Conservation (phyloP, 2,888 invertebrate genomes). For the Philereme transversata region DNA sequence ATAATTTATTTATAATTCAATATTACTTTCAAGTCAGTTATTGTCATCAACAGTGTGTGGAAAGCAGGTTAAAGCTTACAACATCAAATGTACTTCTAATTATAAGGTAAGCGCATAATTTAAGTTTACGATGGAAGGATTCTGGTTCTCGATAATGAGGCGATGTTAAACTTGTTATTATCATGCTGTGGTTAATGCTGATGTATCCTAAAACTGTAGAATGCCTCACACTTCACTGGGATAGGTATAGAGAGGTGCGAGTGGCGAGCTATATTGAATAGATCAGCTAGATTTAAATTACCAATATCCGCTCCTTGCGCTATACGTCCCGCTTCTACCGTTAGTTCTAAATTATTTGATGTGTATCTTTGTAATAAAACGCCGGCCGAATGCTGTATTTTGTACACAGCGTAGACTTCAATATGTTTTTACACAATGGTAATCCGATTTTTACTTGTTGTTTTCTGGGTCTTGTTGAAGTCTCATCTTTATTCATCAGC, state of each 20-base stretch:
- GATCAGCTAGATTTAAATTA: slow-evolving; percentile 27
- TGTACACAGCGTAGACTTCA: no score
- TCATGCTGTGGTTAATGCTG: slow-evolving; percentile 5
- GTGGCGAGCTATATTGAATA: neutral
- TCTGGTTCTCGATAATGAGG: slow-evolving; percentile 12
- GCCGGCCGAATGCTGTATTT: no score
- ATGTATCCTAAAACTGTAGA: slow-evolving; percentile 4
- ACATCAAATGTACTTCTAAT: neutral
- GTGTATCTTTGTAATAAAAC: neutral
- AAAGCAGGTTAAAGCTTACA: slow-evolving; percentile 1
- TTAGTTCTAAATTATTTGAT: slow-evolving; percentile 6
- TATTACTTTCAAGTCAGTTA: neutral
- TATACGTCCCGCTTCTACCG: slow-evolving; percentile 10
- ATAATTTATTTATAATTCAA: neutral
- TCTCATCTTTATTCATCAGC: no score
- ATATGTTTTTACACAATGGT: no score
- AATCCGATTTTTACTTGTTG: no score
- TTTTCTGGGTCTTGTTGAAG: no score
- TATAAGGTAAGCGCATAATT: slow-evolving; percentile 3
- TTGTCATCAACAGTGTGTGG: neutral
- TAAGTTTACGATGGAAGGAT: slow-evolving; percentile 7
- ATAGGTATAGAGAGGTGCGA: neutral
- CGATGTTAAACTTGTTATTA: slow-evolving; percentile 12
- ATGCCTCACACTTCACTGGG: neutral
- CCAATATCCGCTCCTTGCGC: slow-evolving; percentile 29